Conservation (phyloP, 2,888 invertebrate species). For the Melieria crassipennis region DNA sequence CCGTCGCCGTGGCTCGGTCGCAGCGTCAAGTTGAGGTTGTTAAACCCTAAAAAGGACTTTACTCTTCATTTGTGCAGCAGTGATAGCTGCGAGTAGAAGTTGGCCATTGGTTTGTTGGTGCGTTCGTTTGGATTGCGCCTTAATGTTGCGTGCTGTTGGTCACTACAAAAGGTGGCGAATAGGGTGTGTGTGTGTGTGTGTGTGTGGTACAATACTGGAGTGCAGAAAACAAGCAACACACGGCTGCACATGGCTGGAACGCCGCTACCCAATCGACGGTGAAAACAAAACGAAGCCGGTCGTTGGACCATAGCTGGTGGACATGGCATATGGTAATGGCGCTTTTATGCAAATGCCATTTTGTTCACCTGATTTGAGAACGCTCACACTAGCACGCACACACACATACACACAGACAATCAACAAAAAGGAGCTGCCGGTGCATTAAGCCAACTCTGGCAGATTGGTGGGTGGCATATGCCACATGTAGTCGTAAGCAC, state of each 20-base stretch:
- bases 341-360: constrained; percentile 37
- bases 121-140: constrained; percentile 46
- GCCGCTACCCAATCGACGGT: too few species aligned
- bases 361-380: constrained; percentile 34
- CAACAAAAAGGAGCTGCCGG: too few species aligned
- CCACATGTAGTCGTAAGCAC: too few species aligned
- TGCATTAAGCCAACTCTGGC: too few species aligned
- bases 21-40: constrained; percentile 47
- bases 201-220: not conserved
- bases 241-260: too few species aligned
- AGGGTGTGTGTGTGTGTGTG: not conserved
- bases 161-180: constrained; percentile 36
- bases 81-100: not conserved
- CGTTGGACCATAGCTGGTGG: too few species aligned
- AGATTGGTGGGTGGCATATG: too few species aligned
- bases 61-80: constrained; percentile 19
- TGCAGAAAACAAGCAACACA: not conserved
- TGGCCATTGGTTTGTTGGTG: constrained; percentile 8
- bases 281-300: too few species aligned
- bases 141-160: constrained; percentile 54
- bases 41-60: constrained; percentile 46
- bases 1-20: not conserved
- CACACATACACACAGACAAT: not conserved
- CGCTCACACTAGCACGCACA: not conserved
- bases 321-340: not conserved